A percentile compares a stretch with the other conserved stretches of the same genome.
Conservation (phyloP, 2,797 vertebrate genomes). For the Paedocypris micromegethes region DNA sequence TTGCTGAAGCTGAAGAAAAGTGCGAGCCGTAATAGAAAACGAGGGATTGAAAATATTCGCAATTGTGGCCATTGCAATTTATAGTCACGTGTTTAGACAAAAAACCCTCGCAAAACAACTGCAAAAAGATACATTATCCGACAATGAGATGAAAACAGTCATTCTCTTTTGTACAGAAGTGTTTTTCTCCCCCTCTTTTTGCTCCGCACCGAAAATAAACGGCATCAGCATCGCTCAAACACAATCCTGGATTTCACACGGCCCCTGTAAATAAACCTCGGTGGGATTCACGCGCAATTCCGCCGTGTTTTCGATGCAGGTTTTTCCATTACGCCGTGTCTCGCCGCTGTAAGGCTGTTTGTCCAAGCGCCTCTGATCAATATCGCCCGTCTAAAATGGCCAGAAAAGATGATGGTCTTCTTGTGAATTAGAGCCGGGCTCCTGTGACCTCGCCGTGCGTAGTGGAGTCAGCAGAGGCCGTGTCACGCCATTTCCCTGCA, state of each 20-base stretch:
- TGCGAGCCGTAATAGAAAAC: too few relatives aligned
- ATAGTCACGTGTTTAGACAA: too few relatives aligned
- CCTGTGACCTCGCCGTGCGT: conserved; percentile 7
- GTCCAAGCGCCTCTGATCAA: conserved; percentile 27
- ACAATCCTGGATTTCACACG: conserved; percentile 7
- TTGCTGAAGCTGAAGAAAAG: too few relatives aligned
- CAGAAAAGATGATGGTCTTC: conserved; percentile 35
- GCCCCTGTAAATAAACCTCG: conserved; percentile 41
- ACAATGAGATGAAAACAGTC: too few relatives aligned
- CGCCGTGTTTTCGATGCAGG: conserved; percentile 26
- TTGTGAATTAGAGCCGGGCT: conserved; percentile 47
- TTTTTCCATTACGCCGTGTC: conserved; percentile 14
- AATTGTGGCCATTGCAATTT: too few relatives aligned
- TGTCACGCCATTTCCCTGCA: conserved; percentile 10
- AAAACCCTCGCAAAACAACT: too few relatives aligned
- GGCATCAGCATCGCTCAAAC: neutral
- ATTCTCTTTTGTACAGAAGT: too few relatives aligned
- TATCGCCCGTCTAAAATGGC: conserved; percentile 18
- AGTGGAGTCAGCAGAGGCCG: conserved; percentile 1
- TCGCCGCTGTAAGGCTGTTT: conserved; percentile 28
- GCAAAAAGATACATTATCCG: too few relatives aligned
- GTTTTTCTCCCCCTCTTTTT: too few relatives aligned
- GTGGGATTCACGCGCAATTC: conserved; percentile 29
- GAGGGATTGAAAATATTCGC: too few relatives aligned
- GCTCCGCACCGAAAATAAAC: too few relatives aligned